Evolutionary conservation across 2,113 vertebrate species (phyloP).

Genomic region (Pitta sordida): DNA sequence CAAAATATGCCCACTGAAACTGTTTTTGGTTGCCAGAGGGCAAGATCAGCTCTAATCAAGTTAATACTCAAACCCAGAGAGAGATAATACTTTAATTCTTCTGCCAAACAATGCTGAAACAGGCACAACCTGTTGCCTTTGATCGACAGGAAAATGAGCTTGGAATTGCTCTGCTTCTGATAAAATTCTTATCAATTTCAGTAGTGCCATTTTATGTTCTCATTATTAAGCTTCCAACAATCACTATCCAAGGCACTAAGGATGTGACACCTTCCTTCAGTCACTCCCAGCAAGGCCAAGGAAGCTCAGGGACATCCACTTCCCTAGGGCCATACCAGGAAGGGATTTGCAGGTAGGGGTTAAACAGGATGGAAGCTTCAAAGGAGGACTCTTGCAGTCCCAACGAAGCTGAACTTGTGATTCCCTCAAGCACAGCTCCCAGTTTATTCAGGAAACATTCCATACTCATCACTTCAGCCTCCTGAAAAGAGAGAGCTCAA

Average conservation of each 20-base stretch:
- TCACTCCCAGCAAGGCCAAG: neutral
- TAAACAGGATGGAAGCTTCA: accelerated
- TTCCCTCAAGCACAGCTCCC: neutral
- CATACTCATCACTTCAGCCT: neutral
- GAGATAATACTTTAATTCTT: neutral
- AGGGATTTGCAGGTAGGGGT: neutral
- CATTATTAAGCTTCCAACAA: neutral
- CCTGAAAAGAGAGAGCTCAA: neutral
- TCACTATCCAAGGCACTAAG: neutral
- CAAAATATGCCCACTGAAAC: neutral
- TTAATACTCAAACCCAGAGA: neutral
- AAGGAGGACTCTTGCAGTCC: neutral
- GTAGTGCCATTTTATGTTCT: accelerated
- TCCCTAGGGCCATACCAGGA: neutral
- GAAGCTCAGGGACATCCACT: neutral
- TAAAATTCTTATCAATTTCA: neutral
- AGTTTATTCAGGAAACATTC: neutral
- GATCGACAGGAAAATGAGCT: neutral
- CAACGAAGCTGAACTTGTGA: neutral
- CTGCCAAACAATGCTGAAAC: neutral
- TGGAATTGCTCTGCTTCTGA: neutral
- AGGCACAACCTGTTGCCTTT: neutral
- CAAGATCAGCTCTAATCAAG: neutral
- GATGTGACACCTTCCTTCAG: neutral
- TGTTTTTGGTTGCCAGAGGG: neutral